phyloP scores from a whole-genome alignment of 2,797 vertebrate genomes.

The Phalloptychus januarius region DNA sequence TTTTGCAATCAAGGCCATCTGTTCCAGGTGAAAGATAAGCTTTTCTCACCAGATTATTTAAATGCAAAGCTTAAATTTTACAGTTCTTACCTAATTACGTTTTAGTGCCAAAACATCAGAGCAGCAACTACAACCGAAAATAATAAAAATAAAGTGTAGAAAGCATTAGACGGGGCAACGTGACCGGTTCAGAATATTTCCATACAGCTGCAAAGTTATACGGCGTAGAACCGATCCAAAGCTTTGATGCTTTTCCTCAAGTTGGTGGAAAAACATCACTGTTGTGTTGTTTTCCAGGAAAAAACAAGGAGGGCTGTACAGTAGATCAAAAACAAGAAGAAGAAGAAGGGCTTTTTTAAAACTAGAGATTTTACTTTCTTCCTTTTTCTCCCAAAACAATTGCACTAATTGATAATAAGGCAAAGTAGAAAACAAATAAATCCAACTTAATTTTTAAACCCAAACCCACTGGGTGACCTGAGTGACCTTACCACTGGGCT shows the following conservation, averaged over 20 bases:
- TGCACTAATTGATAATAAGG: not conserved
- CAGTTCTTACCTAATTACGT: not conserved
- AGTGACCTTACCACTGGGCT: no score
- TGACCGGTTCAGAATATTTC: not conserved
- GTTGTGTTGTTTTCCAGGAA: not conserved
- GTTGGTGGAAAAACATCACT: not conserved
- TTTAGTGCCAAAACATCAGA: not conserved
- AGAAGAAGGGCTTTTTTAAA: not conserved
- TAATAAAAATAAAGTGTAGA: not conserved
- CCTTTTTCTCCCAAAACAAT: not conserved
- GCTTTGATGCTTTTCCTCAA: not conserved
- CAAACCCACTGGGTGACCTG: no score
- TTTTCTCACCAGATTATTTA: not conserved
- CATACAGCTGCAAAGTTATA: not conserved
- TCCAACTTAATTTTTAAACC: no score
- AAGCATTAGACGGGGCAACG: not conserved
- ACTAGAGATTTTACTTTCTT: not conserved
- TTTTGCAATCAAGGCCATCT: slow-evolving; percentile 1
- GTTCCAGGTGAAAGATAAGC: not conserved
- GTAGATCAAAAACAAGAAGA: not conserved
- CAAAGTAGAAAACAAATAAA: not conserved
- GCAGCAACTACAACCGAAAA: not conserved
- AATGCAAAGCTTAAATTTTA: not conserved
- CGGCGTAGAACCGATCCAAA: not conserved
- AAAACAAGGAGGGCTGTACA: not conserved